Base-by-base conservation (phyloP, 2,888 invertebrate species). In the Plemyria rubiginata region DNA sequence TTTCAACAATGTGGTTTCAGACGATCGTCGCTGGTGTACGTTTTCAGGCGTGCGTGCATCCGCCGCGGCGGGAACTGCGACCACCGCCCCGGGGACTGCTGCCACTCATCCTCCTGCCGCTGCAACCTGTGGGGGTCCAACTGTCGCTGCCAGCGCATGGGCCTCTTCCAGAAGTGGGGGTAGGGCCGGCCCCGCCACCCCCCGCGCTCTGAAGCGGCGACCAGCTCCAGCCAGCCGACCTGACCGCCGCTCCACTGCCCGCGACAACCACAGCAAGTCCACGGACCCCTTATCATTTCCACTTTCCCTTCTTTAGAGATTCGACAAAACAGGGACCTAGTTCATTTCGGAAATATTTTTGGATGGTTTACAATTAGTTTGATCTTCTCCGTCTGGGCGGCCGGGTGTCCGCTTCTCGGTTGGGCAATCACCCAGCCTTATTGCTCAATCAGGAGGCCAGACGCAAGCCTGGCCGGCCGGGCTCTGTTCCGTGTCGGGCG, bases 61-160 rank as follows among this genome's bases (percentile, higher is more conserved):
- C 94, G 95, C 77, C 95, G 97, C 70, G 96, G 96, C 6, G 96
- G 96, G 70, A 96, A 96, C 91, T 97, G 97, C 90, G 97, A 97
- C 88, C 96, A 97, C 85, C 94, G 97, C 66, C 96, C 96, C 11
- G 95, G 96, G 68, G 97, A 97, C 87, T 97, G 97, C 94, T 97
- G 97, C 94, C 95, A 95, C 92, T 96, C 96, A 77, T 96, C 96
- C 70, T 96, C 96, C 70, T 97, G 97, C 90, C 94, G 97, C 69
- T 97, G 97, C 94, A 97, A 97, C 88, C 94, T 97, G 55, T 97
- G 97, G 97, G 97, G 97, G 65, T 95, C 96, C 83, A 97, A 97
- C 93, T 97, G 97, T 88, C 94, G 96, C 79, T 97, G 97, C 88
- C 97, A 97, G 88, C 95, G 97, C 76, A 95, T 96, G 95, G 97